Evolutionary conservation across 2,888 invertebrate genomes (phyloP).

Genomic region (Apamea epomidion): DNA sequence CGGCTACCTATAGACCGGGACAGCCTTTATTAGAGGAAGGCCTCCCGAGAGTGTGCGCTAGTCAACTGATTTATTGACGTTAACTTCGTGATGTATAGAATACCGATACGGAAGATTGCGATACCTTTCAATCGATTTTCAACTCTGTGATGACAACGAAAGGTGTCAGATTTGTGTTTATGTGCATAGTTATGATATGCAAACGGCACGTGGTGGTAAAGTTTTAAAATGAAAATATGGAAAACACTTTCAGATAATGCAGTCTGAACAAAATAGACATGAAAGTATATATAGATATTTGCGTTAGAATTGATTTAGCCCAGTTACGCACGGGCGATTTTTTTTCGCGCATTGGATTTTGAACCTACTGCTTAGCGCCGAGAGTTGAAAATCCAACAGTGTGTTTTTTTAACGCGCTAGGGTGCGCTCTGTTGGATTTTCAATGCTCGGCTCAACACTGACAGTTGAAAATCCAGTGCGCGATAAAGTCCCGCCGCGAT

Average conservation of each 20-base stretch:
- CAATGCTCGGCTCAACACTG: not conserved
- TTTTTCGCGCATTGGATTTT: not conserved
- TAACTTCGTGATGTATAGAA: slow-evolving; percentile 66
- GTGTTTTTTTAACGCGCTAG: not conserved
- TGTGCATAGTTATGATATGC: slow-evolving; percentile 11
- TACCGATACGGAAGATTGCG: slow-evolving; percentile 50
- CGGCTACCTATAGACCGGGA: slow-evolving; percentile 79
- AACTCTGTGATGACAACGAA: slow-evolving; percentile 9
- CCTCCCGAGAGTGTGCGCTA: slow-evolving; percentile 75
- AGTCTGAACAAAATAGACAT: not conserved
- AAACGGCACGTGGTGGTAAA: slow-evolving; percentile 25
- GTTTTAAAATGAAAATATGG: slow-evolving; percentile 35
- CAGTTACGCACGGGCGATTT: not conserved
- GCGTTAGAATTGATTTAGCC: not conserved
- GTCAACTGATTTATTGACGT: slow-evolving; percentile 78
- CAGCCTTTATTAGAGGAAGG: slow-evolving; percentile 81
- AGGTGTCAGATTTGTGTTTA: slow-evolving; percentile 16
- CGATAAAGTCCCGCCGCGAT: not conserved
- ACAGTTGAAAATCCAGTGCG: not conserved
- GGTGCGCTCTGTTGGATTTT: not conserved
- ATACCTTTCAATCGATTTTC: slow-evolving; percentile 50
- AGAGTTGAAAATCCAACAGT: not conserved
- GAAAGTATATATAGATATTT: not conserved
- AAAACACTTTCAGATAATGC: slow-evolving; percentile 17
- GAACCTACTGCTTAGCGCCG: not conserved